phyloP scores from a whole-genome alignment of 2,888 invertebrate species.

The Tridacna crocea region DNA sequence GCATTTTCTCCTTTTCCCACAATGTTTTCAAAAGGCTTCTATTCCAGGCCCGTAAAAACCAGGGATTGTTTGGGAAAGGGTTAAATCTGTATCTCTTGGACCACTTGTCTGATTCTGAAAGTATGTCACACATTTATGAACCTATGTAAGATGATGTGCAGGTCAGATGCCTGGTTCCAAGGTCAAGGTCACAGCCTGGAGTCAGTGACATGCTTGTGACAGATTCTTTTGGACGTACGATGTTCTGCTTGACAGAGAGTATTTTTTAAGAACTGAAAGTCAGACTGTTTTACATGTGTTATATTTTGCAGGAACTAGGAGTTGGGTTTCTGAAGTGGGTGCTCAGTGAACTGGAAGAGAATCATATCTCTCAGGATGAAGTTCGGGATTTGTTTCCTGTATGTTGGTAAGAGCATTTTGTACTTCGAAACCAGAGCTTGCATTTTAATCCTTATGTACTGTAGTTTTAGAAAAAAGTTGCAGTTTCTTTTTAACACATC shows the following conservation, averaged over 20 bases:
- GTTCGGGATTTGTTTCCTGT: constrained; percentile 75
- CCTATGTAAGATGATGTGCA: too few species aligned
- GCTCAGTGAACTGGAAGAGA: constrained; percentile 73
- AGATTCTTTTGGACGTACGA: too few species aligned
- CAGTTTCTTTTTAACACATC: background rate
- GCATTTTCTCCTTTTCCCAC: background rate
- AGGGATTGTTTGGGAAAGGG: background rate
- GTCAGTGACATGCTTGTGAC: too few species aligned
- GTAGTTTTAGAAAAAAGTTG: background rate
- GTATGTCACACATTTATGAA: too few species aligned
- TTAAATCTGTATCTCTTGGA: background rate
- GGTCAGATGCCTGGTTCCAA: too few species aligned
- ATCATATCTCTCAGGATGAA: constrained; percentile 61
- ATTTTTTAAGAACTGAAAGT: too few species aligned
- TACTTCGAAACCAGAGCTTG: background rate
- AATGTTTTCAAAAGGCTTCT: too few species aligned
- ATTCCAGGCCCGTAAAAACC: too few species aligned
- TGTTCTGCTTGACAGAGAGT: too few species aligned
- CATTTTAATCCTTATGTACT: background rate
- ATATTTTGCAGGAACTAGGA: constrained; percentile 89
- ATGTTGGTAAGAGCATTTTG: constrained; percentile 66
- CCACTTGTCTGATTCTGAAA: too few species aligned
- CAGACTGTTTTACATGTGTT: too few species aligned
- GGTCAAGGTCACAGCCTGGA: too few species aligned
- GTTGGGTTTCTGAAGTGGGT: constrained; percentile 92